A percentile compares a stretch with the other conserved stretches of the same genome.
These are phyloP conservation scores for Drosophila albomicans DNA, from an alignment of 1,140 invertebrate genomes.

Conservation along the genomic window DNA sequence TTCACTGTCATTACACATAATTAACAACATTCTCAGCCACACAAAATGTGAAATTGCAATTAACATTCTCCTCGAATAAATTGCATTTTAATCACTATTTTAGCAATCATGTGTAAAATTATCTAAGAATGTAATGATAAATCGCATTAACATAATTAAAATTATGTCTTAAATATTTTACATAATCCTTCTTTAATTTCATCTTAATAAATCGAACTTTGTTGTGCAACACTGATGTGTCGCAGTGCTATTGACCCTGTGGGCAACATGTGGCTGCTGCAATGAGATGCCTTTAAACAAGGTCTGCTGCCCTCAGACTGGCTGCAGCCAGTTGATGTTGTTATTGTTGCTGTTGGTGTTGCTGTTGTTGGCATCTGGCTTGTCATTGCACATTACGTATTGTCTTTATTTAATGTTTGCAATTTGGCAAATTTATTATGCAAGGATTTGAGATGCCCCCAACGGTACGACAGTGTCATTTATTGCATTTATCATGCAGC, in stretches of 20 bases:
- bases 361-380: conserved; percentile 49
- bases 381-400: conserved; percentile 70
- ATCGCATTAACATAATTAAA: neutral
- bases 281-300: conserved; percentile 37
- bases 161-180: neutral
- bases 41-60: too few species aligned
- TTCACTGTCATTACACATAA: neutral
- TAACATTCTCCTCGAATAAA: too few species aligned
- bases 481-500: conserved; percentile 77
- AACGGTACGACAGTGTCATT: conserved; percentile 70
- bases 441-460: conserved; percentile 72
- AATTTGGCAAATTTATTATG: conserved; percentile 83
- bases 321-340: conserved; percentile 3
- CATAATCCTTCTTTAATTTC: neutral
- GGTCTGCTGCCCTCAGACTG: conserved; percentile 22
- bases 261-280: conserved; percentile 50
- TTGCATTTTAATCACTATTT: too few species aligned
- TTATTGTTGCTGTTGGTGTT: conserved; percentile 19
- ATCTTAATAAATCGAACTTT: conserved; percentile 1
- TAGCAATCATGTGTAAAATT: neutral
- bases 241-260: conserved; percentile 46
- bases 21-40: neutral
- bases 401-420: conserved; percentile 83
- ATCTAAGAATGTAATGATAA: neutral
- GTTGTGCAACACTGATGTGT: conserved; percentile 18